phyloP scores from a whole-genome alignment of 2,113 vertebrate species.

The Mungos mungo region DNA sequence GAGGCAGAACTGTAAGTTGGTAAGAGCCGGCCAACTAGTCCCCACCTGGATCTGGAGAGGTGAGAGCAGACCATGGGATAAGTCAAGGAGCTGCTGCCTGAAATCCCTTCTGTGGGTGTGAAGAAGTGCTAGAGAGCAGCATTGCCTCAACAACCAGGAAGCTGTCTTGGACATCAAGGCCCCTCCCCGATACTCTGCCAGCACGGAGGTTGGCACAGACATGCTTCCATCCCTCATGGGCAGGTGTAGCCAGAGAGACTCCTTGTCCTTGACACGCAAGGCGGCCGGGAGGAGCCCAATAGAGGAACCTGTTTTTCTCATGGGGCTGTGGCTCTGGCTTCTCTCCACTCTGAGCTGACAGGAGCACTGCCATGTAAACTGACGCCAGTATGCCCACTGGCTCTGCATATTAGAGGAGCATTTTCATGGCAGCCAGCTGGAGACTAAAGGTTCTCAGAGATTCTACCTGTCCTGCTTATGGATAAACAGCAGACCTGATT shows the following conservation, averaged over 20 bases:
- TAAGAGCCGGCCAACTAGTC: not conserved
- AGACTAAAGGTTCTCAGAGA: not conserved
- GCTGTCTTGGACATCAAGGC: not conserved
- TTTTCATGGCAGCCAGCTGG: not conserved
- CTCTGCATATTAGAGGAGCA: not conserved
- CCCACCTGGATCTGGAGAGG: not conserved
- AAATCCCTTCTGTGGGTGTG: not conserved
- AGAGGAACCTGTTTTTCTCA: not conserved
- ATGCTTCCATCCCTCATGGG: not conserved
- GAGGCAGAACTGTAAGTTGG: not conserved
- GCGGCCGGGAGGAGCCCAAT: too few species aligned
- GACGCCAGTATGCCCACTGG: not conserved
- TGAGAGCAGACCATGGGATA: not conserved
- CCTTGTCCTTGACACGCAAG: not conserved
- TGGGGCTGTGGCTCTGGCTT: not conserved
- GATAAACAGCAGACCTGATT: not conserved
- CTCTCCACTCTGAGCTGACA: not conserved
- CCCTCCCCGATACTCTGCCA: not conserved
- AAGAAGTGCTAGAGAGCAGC: not conserved
- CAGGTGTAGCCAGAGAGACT: not conserved
- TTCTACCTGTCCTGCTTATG: not conserved
- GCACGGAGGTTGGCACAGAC: not conserved
- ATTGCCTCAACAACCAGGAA: not conserved
- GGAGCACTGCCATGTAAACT: not conserved
- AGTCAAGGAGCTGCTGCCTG: not conserved